A percentile compares a stretch with the other conserved stretches of the same genome.
Evolutionary conservation across 2,888 invertebrate species (phyloP).

Genomic region (Trichogramma dendrolimi): DNA sequence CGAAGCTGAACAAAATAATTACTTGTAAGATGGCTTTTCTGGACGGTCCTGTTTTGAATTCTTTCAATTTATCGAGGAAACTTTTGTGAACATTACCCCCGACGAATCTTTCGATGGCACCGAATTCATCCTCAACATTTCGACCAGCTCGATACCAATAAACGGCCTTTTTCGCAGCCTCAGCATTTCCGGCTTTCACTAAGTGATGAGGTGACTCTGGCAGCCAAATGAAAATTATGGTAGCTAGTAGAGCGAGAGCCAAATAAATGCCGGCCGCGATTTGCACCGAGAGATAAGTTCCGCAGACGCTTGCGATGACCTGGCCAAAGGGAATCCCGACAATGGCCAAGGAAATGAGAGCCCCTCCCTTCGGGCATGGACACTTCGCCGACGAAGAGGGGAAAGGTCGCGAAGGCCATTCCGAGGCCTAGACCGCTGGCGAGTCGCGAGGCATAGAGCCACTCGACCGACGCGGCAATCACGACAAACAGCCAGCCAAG

Average conservation of each 20-base stretch:
- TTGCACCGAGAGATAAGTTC: slow-evolving; percentile 36
- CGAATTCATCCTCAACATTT: slow-evolving; percentile 18
- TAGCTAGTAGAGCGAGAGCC: slow-evolving; percentile 32
- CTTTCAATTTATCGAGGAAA: slow-evolving; percentile 7
- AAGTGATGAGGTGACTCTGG: slow-evolving; percentile 44
- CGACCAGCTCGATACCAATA: slow-evolving; percentile 21
- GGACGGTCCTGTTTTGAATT: slow-evolving; percentile 6
- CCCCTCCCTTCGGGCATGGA: slow-evolving; percentile 41
- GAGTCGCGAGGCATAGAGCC: slow-evolving; percentile 34
- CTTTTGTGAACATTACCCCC: neutral
- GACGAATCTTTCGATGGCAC: slow-evolving; percentile 19
- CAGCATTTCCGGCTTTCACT: slow-evolving; percentile 5
- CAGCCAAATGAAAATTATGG: slow-evolving; percentile 37
- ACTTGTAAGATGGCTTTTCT: slow-evolving; percentile 37
- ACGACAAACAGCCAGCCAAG: slow-evolving; percentile 34
- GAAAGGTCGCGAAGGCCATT: slow-evolving; percentile 37
- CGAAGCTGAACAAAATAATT: slow-evolving; percentile 36
- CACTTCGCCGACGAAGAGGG: slow-evolving; percentile 41
- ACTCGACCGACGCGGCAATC: slow-evolving; percentile 31
- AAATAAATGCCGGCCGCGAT: slow-evolving; percentile 38
- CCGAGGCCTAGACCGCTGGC: slow-evolving; percentile 37
- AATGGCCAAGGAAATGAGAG: slow-evolving; percentile 38
- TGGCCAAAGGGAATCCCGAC: slow-evolving; percentile 41
- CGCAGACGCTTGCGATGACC: slow-evolving; percentile 39
- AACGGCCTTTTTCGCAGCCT: slow-evolving; percentile 18